Percentiles rank a stretch among this genome's conserved stretches.
Conservation (phyloP, 1,140 invertebrate species). For the Hycleus cichorii region DNA sequence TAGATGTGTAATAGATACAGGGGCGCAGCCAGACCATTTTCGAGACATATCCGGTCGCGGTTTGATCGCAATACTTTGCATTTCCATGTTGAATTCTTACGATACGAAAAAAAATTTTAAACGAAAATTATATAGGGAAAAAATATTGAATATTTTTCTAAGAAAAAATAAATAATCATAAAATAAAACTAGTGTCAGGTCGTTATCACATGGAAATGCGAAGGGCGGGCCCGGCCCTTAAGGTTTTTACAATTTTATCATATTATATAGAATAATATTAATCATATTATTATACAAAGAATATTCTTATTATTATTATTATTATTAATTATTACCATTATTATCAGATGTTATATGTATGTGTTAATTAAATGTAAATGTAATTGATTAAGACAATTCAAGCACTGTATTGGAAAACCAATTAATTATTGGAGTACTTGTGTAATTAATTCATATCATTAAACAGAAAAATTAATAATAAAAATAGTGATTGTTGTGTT, state of each 20-base stretch:
- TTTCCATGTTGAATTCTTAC: conserved; percentile 28
- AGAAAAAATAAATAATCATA: conserved; percentile 15
- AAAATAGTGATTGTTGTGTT: conserved; percentile 37
- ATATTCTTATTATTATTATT: neutral
- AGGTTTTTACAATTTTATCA: conserved; percentile 40
- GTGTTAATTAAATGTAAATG: too few species aligned
- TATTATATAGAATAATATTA: conserved; percentile 23
- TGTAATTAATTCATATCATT: conserved; percentile 22
- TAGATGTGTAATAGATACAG: too few species aligned
- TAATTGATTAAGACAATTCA: neutral
- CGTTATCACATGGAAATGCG: conserved; percentile 39
- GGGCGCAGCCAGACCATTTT: conserved; percentile 39
- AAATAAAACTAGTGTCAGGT: conserved; percentile 36
- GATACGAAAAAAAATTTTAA: too few species aligned
- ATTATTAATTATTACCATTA: conserved; percentile 13
- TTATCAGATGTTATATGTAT: conserved; percentile 7
- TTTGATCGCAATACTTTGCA: conserved; percentile 29
- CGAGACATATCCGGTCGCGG: conserved; percentile 41
- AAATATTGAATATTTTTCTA: conserved; percentile 38
- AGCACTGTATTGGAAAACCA: conserved; percentile 3
- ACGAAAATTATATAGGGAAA: neutral
- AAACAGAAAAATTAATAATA: conserved; percentile 3
- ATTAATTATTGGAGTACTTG: conserved; percentile 13
- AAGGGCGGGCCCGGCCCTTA: conserved; percentile 28
- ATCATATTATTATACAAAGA: conserved; percentile 4